Percentiles rank a stretch among this genome's conserved stretches.
Evolutionary conservation across 2,797 vertebrate species (phyloP).

Genomic region (Staurois parvus): DNA sequence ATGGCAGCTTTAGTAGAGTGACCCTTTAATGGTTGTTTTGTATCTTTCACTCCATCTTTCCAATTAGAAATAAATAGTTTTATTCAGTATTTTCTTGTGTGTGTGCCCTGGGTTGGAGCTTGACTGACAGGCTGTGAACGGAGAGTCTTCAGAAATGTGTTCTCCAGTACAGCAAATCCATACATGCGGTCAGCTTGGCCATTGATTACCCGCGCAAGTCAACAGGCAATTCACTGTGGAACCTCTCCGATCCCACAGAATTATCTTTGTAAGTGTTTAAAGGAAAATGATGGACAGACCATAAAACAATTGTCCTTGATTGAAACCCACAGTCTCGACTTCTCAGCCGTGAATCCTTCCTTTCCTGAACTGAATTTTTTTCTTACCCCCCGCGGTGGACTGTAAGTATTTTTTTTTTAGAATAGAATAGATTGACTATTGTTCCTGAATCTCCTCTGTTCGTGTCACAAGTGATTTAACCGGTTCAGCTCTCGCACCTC

Average conservation of each 20-base stretch:
- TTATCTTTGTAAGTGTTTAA: slow-evolving; percentile 45
- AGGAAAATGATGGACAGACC: slow-evolving; percentile 30
- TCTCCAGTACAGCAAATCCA: slow-evolving; percentile 47
- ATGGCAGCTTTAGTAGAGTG: background rate
- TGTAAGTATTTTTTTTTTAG: no score
- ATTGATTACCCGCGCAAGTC: slow-evolving; percentile 61
- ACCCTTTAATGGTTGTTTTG: no score
- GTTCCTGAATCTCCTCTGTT: no score
- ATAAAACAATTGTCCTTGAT: slow-evolving; percentile 41
- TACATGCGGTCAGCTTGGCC: slow-evolving; percentile 40
- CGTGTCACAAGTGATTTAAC: no score
- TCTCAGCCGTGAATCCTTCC: background rate
- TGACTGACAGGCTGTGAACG: slow-evolving; percentile 49
- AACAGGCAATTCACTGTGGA: slow-evolving; percentile 52
- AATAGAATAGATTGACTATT: no score
- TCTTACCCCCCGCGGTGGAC: background rate
- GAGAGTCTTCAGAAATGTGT: slow-evolving; percentile 56
- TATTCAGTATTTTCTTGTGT: background rate
- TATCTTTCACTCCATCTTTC: background rate
- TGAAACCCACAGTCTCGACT: background rate
- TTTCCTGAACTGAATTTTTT: background rate
- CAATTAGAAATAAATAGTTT: background rate
- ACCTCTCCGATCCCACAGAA: slow-evolving; percentile 50
- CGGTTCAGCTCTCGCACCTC: no score
- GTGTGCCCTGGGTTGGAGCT: slow-evolving; percentile 20